Conservation (phyloP, 2,888 invertebrate genomes). For the Belgica antarctica region DNA sequence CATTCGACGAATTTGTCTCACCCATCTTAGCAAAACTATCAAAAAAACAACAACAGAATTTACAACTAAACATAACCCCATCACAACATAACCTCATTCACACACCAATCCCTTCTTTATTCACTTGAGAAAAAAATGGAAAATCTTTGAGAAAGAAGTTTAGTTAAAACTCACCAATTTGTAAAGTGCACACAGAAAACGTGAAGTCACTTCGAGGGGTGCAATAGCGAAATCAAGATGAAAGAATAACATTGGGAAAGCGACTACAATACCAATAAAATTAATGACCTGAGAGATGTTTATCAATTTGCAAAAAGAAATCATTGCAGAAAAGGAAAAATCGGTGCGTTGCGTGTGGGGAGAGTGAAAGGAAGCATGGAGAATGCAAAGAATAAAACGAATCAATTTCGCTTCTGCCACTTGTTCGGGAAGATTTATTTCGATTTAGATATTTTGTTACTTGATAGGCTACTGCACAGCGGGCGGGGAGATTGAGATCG, state of each 20-base stretch:
- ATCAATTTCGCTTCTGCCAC: constrained; percentile 27
- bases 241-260: constrained; percentile 33
- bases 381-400: constrained; percentile 21
- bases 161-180: constrained; percentile 33
- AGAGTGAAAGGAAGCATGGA: background rate
- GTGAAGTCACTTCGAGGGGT: constrained; percentile 8
- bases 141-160: no score
- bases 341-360: background rate
- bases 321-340: background rate
- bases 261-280: constrained; percentile 39
- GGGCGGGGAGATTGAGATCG: background rate
- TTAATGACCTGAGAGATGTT: constrained; percentile 44
- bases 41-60: no score
- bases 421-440: constrained; percentile 24
- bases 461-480: background rate
- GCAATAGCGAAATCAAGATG: constrained; percentile 24
- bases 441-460: background rate
- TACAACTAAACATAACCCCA: no score
- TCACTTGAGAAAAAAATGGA: no score
- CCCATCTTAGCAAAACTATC: no score
- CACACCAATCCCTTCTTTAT: no score
- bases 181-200: constrained; percentile 1
- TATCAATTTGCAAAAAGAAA: constrained; percentile 40
- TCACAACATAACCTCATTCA: no score
- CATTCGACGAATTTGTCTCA: no score